Conservation (phyloP, 1,140 invertebrate genomes). For the Hyles euphorbiae region DNA sequence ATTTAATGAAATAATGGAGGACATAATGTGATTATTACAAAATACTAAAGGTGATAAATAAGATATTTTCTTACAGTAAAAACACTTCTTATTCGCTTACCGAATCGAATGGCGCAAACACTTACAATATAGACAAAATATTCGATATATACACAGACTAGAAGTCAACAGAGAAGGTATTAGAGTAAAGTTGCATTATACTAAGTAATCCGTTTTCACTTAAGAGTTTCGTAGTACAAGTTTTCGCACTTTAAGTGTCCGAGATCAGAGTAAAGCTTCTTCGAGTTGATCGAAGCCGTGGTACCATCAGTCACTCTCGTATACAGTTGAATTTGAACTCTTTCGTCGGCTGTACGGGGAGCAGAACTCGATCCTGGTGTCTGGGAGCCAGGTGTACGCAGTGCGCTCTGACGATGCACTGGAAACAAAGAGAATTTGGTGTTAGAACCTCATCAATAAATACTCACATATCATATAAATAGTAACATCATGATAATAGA, state of each 20-base stretch:
- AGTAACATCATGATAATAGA: too few species aligned
- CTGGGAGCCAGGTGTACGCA: conserved; percentile 73
- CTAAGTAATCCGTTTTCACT: conserved; percentile 11
- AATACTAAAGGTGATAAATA: too few species aligned
- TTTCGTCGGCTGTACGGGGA: conserved; percentile 60
- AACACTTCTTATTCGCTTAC: too few species aligned
- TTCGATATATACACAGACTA: background rate
- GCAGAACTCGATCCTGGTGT: conserved; percentile 63
- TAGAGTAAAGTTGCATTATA: background rate
- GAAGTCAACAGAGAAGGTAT: background rate
- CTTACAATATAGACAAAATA: conserved; percentile 1
- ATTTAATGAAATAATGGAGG: too few species aligned
- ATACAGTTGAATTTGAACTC: conserved; percentile 69
- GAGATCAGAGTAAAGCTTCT: conserved; percentile 58
- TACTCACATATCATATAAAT: too few species aligned
- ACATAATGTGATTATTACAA: too few species aligned
- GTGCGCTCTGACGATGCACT: conserved; percentile 71
- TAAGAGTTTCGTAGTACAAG: conserved; percentile 9
- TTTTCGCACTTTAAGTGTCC: conserved; percentile 38
- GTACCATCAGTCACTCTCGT: conserved; percentile 73
- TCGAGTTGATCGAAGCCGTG: conserved; percentile 58
- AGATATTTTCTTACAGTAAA: too few species aligned
- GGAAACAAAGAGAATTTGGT: conserved; percentile 38
- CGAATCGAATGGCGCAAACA: too few species aligned
- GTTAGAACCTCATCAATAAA: background rate